Conservation (phyloP, 2,113 vertebrate species). For the Nymphicus hollandicus region DNA sequence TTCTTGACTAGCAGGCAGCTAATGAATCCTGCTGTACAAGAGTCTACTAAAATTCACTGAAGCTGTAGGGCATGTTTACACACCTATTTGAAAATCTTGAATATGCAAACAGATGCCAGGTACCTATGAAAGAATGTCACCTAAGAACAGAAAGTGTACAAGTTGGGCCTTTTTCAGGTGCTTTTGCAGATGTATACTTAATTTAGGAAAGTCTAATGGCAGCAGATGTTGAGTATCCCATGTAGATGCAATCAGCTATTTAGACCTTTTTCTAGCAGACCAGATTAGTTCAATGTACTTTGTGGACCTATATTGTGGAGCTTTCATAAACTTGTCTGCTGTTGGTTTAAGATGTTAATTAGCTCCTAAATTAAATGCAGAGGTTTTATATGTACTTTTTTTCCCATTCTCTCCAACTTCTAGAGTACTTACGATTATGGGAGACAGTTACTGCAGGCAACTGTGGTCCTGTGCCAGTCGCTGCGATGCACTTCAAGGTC, state of each 20-base stretch:
- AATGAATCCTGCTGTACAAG: neutral
- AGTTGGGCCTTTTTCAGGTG: neutral
- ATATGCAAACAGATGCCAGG: neutral
- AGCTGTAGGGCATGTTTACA: neutral
- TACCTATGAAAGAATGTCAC: neutral
- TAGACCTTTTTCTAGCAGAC: neutral
- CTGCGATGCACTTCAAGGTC: constrained; percentile 93
- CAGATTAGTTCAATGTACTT: neutral
- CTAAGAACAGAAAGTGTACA: neutral
- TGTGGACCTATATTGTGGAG: neutral
- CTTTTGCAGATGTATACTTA: neutral
- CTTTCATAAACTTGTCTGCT: neutral
- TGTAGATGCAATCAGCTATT: neutral
- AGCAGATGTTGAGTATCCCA: neutral
- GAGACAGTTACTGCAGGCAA: constrained; percentile 94
- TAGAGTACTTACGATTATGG: constrained; percentile 98
- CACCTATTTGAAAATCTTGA: neutral
- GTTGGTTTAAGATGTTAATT: neutral
- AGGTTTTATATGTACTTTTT: neutral
- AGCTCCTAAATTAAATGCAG: neutral
- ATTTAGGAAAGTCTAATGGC: neutral
- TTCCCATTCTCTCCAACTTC: neutral
- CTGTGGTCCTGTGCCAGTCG: constrained; percentile 95
- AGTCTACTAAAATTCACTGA: neutral
- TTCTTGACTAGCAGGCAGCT: neutral